These are phyloP conservation scores for Choristoneura fumiferana DNA, from an alignment of 1,140 invertebrate genomes.

Conservation along the genomic window DNA sequence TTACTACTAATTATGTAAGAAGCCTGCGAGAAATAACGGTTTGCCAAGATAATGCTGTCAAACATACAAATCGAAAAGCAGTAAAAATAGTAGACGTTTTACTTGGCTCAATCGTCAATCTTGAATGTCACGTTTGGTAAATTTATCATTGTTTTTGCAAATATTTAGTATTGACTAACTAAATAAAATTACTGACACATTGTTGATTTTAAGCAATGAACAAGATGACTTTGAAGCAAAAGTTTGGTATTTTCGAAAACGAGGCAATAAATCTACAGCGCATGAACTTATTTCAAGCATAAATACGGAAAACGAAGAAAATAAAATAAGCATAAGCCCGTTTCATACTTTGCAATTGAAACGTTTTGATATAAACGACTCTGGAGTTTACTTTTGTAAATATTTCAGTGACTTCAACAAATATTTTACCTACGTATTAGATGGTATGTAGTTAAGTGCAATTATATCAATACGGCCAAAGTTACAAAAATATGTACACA, in stretches of 20 bases:
- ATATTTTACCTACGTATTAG: slow-evolving; percentile 26
- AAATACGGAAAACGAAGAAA: background rate
- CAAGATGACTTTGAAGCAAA: slow-evolving; percentile 9
- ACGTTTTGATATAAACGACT: slow-evolving; percentile 23
- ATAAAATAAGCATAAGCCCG: slow-evolving; percentile 11
- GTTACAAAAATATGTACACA: no score
- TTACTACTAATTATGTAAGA: no score
- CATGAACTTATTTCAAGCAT: background rate
- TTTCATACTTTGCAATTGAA: slow-evolving; percentile 23
- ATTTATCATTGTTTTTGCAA: no score
- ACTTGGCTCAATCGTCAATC: no score
- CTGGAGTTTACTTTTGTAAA: slow-evolving; percentile 31
- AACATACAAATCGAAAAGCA: no score
- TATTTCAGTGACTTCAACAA: background rate
- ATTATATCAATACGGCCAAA: no score
- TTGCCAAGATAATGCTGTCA: no score
- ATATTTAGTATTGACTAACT: no score
- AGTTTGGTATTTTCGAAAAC: slow-evolving; percentile 10
- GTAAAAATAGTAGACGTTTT: no score
- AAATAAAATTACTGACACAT: background rate
- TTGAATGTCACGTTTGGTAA: background rate
- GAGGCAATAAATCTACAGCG: background rate
- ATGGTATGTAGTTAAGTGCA: slow-evolving; percentile 26
- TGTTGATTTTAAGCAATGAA: background rate
- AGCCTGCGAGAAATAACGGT: no score